phyloP scores from a whole-genome alignment of 2,113 vertebrate species.

The Gasterosteus aculeatus region DNA sequence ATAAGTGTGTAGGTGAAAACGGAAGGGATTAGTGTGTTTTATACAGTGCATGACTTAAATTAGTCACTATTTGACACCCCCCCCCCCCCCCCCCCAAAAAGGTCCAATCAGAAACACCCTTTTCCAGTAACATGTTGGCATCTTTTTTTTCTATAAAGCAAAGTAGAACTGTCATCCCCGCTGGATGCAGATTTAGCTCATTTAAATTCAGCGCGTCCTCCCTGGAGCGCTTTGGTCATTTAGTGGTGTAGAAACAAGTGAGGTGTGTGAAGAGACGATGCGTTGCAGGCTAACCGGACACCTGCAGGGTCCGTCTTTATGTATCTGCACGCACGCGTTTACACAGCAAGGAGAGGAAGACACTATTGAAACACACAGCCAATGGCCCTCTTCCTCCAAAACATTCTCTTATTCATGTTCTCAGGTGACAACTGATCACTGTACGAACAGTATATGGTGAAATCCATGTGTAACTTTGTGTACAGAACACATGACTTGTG shows the following conservation, averaged over 20 bases:
- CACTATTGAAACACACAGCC: too few species aligned
- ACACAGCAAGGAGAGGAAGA: not conserved
- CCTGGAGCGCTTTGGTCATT: slow-evolving; percentile 42
- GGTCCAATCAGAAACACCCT: slow-evolving; percentile 5
- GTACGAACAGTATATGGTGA: too few species aligned
- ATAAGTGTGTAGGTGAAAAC: not conserved
- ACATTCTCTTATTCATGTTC: not conserved
- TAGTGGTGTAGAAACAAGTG: slow-evolving; percentile 45
- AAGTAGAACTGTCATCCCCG: not conserved
- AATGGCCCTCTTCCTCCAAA: not conserved
- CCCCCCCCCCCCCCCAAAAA: not conserved
- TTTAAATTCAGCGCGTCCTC: slow-evolving; percentile 38
- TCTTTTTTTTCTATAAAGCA: not conserved
- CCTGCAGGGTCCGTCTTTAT: not conserved
- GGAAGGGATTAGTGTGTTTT: not conserved
- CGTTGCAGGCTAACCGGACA: slow-evolving; percentile 2
- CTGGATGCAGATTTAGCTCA: slow-evolving; percentile 23
- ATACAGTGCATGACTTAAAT: not conserved
- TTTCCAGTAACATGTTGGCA: not conserved
- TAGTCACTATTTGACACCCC: not conserved
- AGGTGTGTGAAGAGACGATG: slow-evolving; percentile 43
- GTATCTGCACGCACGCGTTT: not conserved
- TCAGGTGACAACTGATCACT: not conserved
- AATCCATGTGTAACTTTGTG: too few species aligned
- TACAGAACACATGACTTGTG: too few species aligned